Evolutionary conservation across 2,113 vertebrate species (phyloP).

Genomic region (Catharus fuscescens): DNA sequence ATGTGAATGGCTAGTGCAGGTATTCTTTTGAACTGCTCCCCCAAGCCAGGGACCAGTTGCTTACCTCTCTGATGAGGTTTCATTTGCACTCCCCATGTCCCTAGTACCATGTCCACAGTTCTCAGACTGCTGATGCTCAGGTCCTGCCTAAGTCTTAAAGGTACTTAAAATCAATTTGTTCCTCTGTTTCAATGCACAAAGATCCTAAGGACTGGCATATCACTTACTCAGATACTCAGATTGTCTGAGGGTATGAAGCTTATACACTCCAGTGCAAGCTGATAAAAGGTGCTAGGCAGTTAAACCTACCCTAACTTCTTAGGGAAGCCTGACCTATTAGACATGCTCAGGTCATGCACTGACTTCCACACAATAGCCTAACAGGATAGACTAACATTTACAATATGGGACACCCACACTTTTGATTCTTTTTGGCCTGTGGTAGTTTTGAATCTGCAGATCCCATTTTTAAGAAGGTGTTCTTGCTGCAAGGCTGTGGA

Average conservation of each 20-base stretch:
- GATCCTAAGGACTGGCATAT: neutral
- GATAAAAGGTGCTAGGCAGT: neutral
- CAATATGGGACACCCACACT: neutral
- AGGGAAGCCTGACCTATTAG: conserved; percentile 6
- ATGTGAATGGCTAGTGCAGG: neutral
- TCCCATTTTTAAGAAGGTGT: neutral
- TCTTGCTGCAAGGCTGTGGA: neutral
- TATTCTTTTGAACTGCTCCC: neutral
- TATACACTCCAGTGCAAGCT: neutral
- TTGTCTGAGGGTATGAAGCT: neutral
- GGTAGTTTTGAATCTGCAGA: neutral
- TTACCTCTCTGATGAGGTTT: neutral
- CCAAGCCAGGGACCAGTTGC: neutral
- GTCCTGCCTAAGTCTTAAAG: neutral
- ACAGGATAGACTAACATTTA: neutral
- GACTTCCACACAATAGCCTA: neutral
- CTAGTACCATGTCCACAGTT: neutral
- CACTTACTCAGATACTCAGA: neutral
- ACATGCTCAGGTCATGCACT: neutral
- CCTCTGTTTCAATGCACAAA: neutral
- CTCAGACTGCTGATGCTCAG: neutral
- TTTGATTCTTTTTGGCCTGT: neutral
- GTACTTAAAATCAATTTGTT: conserved; percentile 38
- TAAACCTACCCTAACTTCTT: neutral
- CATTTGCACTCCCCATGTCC: neutral